Evolutionary conservation across 1,140 invertebrate species (phyloP).

Genomic region (Globodera ellingtonae): DNA sequence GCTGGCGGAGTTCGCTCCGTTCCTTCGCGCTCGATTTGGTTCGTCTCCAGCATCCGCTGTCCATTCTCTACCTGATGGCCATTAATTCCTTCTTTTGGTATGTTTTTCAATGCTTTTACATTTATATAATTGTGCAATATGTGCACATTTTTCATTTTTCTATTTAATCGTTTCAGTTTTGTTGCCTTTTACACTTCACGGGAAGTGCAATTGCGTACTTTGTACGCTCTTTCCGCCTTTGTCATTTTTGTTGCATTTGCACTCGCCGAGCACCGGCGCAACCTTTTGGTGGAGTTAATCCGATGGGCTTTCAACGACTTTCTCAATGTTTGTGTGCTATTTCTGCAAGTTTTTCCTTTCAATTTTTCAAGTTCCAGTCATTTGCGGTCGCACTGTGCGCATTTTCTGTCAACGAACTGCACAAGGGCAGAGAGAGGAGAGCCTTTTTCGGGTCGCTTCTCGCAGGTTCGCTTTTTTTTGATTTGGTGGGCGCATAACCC

Average conservation of each 20-base stretch:
- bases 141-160: no score
- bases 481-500: no score
- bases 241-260: conserved; percentile 35
- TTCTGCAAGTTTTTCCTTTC: not conserved
- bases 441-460: conserved; percentile 37
- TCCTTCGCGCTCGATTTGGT: not conserved
- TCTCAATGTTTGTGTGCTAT: conserved; percentile 26
- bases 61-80: conserved; percentile 31
- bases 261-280: conserved; percentile 31
- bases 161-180: conserved; percentile 20
- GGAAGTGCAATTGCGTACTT: conserved; percentile 26
- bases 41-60: not conserved
- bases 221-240: conserved; percentile 30
- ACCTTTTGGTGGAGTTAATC: conserved; percentile 30
- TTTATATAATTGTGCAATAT: no score
- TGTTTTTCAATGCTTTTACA: conserved; percentile 4
- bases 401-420: conserved; percentile 26
- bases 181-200: conserved; percentile 30
- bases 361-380: conserved; percentile 26
- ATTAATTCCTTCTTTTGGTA: conserved; percentile 39
- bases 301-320: conserved; percentile 32
- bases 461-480: conserved; percentile 22
- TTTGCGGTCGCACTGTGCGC: conserved; percentile 13
- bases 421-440: conserved; percentile 33
- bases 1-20: not conserved